Evolutionary conservation across 2,113 vertebrate genomes (phyloP).

Genomic region (Gavialis gangeticus): DNA sequence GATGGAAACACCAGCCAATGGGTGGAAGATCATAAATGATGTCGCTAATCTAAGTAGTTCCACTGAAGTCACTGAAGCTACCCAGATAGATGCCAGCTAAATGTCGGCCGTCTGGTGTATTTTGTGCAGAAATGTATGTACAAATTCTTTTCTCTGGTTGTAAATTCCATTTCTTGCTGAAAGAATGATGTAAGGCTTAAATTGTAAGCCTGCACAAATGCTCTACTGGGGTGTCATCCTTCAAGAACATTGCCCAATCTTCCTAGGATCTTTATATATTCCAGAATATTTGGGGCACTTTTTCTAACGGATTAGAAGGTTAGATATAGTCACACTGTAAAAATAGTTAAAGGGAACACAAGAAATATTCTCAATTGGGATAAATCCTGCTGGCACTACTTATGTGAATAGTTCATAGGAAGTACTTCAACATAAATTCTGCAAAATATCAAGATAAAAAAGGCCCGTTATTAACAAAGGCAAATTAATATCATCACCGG

Average conservation of each 20-base stretch:
- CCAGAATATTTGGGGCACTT: not conserved
- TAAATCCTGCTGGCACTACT: not conserved
- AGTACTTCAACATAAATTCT: constrained; percentile 15
- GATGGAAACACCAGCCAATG: not conserved
- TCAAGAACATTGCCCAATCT: not conserved
- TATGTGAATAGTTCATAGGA: not conserved
- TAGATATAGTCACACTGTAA: not conserved
- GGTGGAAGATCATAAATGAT: not conserved
- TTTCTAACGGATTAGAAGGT: not conserved
- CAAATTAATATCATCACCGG: constrained; percentile 35
- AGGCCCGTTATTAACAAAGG: not conserved
- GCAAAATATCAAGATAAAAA: constrained; percentile 40
- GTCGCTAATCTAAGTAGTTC: not conserved
- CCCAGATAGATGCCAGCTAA: not conserved
- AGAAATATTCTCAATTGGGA: not conserved
- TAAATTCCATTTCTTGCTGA: not conserved
- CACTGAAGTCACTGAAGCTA: not conserved
- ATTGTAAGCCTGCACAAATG: not conserved
- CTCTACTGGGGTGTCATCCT: not conserved
- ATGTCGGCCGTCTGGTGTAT: not conserved
- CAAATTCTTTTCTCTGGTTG: not conserved
- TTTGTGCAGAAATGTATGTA: not conserved
- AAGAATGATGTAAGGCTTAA: not conserved
- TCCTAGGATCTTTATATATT: not conserved
- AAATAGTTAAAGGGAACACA: constrained; percentile 26